Evolutionary conservation across 2,888 invertebrate genomes (phyloP), one percentile per base, ranked within the genome.

Genomic region (Pristionchus arcanus): DNA sequence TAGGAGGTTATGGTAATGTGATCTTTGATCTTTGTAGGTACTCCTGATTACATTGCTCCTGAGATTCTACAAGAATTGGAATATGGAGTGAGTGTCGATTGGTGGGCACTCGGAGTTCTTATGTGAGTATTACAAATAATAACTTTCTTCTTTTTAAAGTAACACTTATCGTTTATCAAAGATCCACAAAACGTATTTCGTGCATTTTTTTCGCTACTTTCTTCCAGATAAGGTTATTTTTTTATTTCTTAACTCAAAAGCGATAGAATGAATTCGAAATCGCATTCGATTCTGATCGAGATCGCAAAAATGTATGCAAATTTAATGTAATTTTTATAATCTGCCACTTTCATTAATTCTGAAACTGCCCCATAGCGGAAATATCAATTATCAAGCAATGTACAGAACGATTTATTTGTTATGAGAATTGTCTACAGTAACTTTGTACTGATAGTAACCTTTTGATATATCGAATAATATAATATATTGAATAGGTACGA

Each of bases 1-100:
- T 5, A 25, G 34, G 21, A 21, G 19, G 49, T 31, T 16, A n/a
- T 59, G 34, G 28, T n/a, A 13, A 31, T 42, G 28, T 49, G 49
- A 83, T 83, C 83, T 28, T 55, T 84, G 28, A 84, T 55, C 84
- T 84, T 55, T 91, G n/a, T 55, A 91, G 93, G 93, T 71, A 93
- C 93, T n/a, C 93, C 93, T 21, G 99, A 99, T 96, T 99, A 99
- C 96, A 99, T 99, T 93, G 99, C 99, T 66, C 99, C 99, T 15
- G 94, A 93, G 97, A 98, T 98, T 95, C 96, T 98, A 90, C 98
- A 98, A 96, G 98, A 98, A 96, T 96, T 97, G 94, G 97, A 98
- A 95, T 96, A 96, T 93, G 96, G 96, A 90, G 96, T 96, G 15
- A 96, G 96, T 37, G 96, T 96, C 25, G 96, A 96, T 94, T 96